Base-by-base conservation (phyloP, 2,888 invertebrate genomes). In the Diabrotica balteata region DNA sequence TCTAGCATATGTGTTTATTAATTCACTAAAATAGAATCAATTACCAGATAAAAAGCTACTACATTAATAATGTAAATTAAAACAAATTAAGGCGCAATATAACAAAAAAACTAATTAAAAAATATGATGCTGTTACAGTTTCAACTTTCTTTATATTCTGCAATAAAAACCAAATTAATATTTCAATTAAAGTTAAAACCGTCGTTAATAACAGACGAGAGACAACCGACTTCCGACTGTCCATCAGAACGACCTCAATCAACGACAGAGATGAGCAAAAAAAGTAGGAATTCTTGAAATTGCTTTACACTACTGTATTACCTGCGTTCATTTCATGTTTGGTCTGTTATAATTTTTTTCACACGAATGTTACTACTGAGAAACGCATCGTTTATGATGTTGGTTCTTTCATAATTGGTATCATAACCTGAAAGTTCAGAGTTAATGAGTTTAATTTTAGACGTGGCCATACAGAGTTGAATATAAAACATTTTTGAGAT, bases 211-310 rank as follows among this genome's bases (percentile, higher is more conserved):
- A 54, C 54, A 44, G 54, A 11, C 42, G 7, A 44, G 43, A 44
- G 9, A 54, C 43, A 54, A 43, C 42, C 54, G 42, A 54, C 54
- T 44, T 54, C 54, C 54, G 42, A 9, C 44, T 54, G 54, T 44
- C 54, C 54, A 54, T 54, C 54, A 44, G n/a, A 43, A 54, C 11
- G 54, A 54, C 54, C 54, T 54, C 43, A 54, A 11, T 52, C 52
- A 11, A 22, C 17, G 52, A 8, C 9, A 54, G 8, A 32, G 32
- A 17, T 10, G 22, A 9, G 32, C 32, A 52, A 9, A 52, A 52
- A 52, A 52, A 52, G 52, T 52, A 22, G 8, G 32, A 32, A 52
- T 17, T 52, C 8, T 52, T 52, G 8, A 52, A 52, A 52, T 52
- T 52, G 5, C 8, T 32, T 22, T 9, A 32, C 32, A 52, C 52